A percentile compares a stretch with the other conserved stretches of the same genome.
phyloP scores from a whole-genome alignment of 2,888 invertebrate species.

The Melinaea marsaeus region DNA sequence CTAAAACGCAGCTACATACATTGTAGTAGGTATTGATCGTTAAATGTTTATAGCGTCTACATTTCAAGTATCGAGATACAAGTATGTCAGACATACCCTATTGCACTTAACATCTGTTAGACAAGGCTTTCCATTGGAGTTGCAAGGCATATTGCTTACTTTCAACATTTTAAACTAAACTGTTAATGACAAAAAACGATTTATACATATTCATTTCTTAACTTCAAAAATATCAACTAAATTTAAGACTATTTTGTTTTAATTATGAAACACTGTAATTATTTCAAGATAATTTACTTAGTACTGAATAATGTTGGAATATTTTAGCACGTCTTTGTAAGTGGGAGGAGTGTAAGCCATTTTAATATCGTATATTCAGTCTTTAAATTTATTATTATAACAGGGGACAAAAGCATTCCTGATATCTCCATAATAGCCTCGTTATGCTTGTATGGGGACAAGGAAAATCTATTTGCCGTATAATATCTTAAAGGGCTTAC shows the following conservation, averaged over 20 bases:
- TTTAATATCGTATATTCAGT: background rate
- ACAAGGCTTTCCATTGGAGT: background rate
- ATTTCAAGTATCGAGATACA: slow-evolving; percentile 2
- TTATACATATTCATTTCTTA: too few species aligned
- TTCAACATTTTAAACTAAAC: too few species aligned
- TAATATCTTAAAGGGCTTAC: slow-evolving; percentile 19
- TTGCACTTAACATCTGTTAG: background rate
- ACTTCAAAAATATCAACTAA: too few species aligned
- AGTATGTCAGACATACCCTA: background rate
- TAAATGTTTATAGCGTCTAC: slow-evolving; percentile 34
- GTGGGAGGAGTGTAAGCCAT: background rate
- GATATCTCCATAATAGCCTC: slow-evolving; percentile 14
- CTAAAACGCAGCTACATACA: slow-evolving; percentile 27
- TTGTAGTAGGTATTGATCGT: slow-evolving; percentile 20
- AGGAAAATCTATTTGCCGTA: slow-evolving; percentile 24
- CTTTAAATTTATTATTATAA: slow-evolving; percentile 6
- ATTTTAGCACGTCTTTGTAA: background rate
- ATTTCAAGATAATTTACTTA: too few species aligned
- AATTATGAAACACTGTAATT: too few species aligned
- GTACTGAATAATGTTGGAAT: background rate
- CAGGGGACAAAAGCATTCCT: slow-evolving; percentile 5
- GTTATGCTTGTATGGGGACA: slow-evolving; percentile 12
- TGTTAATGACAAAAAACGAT: too few species aligned
- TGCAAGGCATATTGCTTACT: too few species aligned
- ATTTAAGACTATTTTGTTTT: too few species aligned